Evolutionary conservation across 2,113 vertebrate species (phyloP).

Genomic region (Ginglymostoma cirratum): DNA sequence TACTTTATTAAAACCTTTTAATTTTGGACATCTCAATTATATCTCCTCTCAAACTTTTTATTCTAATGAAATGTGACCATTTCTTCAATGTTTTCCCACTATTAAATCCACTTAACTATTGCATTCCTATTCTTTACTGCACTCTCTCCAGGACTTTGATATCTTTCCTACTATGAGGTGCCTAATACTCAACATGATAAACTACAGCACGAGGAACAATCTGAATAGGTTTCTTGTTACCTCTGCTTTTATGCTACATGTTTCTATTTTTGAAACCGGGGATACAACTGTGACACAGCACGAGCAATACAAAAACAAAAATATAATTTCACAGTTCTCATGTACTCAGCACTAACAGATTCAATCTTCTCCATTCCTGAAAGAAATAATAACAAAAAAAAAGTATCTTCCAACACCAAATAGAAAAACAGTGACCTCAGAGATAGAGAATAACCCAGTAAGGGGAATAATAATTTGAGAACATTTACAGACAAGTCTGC

Average conservation of each 20-base stretch:
- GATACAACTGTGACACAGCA: neutral
- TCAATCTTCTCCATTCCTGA: neutral
- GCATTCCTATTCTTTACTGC: neutral
- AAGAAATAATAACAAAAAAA: neutral
- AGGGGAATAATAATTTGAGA: neutral
- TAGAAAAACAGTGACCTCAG: neutral
- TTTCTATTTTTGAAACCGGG: neutral
- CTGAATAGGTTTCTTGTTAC: neutral
- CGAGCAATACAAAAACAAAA: neutral
- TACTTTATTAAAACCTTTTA: neutral
- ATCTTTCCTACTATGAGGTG: neutral
- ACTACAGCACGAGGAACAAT: neutral
- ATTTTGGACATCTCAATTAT: neutral
- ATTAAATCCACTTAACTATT: neutral
- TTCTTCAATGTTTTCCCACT: neutral
- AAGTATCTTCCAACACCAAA: neutral
- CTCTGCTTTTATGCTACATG: neutral
- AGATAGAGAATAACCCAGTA: neutral
- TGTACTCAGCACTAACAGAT: neutral
- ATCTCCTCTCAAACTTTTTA: neutral
- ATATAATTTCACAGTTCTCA: neutral
- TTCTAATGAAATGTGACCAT: neutral
- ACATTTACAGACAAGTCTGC: neutral
- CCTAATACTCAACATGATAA: neutral
- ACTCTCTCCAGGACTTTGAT: neutral